phyloP scores from a whole-genome alignment of 2,797 vertebrate genomes.

The Trematomus bernacchii region DNA sequence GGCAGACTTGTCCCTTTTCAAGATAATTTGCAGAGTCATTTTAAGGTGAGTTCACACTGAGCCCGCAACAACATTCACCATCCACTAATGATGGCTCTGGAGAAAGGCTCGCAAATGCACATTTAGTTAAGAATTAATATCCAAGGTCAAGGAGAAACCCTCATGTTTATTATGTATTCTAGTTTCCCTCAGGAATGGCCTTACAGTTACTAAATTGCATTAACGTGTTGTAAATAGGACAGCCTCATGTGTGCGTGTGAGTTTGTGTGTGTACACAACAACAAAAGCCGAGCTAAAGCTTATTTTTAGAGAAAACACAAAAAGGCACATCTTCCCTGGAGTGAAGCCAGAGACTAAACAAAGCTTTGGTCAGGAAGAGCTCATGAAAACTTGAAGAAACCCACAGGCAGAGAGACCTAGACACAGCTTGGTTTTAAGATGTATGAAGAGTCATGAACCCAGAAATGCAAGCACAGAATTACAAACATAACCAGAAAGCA shows the following conservation, averaged over 20 bases:
- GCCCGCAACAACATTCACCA: background rate
- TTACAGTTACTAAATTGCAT: background rate
- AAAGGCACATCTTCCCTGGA: constrained; percentile 64
- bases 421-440: background rate
- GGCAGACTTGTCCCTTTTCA: background rate
- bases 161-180: background rate
- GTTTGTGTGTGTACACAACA: constrained; percentile 37
- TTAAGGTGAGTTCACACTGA: background rate
- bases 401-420: background rate
- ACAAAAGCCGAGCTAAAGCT: constrained; percentile 31
- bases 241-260: constrained; percentile 8
- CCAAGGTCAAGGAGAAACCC: background rate
- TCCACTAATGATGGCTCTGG: background rate
- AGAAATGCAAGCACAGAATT: background rate
- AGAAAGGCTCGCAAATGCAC: background rate
- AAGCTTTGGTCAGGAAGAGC: constrained; percentile 54
- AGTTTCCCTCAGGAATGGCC: background rate
- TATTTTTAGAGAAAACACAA: constrained; percentile 79
- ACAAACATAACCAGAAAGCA: background rate
- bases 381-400: constrained; percentile 25
- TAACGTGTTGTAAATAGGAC: background rate
- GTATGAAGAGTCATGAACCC: background rate
- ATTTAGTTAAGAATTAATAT: too few species aligned
- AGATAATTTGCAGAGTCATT: background rate
- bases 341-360: constrained; percentile 51